A percentile compares a stretch with the other conserved stretches of the same genome.
phyloP scores from a whole-genome alignment of 2,888 invertebrate species.

The Seira sanloemensis region DNA sequence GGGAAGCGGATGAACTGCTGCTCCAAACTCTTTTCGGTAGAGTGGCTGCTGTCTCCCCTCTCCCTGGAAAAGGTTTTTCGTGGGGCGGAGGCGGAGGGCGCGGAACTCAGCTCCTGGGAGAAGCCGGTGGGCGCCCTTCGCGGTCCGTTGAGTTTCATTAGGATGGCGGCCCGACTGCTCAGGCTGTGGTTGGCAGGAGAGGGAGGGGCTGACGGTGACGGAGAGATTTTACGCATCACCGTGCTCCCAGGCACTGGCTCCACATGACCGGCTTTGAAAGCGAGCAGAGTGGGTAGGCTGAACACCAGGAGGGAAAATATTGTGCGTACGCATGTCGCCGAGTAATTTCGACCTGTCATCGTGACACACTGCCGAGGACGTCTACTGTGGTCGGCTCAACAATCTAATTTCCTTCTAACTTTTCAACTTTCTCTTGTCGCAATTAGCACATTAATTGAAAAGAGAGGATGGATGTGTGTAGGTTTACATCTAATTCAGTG shows the following conservation, averaged over 20 bases:
- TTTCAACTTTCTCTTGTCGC: too few relatives aligned
- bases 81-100: neutral
- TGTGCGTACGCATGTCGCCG: neutral
- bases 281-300: constrained; percentile 9
- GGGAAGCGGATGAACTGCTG: constrained; percentile 45
- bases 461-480: too few relatives aligned
- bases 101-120: constrained; percentile 10
- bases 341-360: too few relatives aligned
- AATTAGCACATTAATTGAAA: too few relatives aligned
- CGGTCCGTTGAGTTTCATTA: constrained; percentile 39
- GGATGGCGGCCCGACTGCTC: constrained; percentile 35
- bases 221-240: neutral
- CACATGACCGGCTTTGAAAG: constrained; percentile 56
- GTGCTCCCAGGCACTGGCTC: constrained; percentile 43
- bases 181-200: neutral
- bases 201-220: neutral
- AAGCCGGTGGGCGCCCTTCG: constrained; percentile 23
- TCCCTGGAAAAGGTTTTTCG: constrained; percentile 7
- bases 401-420: too few relatives aligned
- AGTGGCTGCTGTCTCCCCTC: constrained; percentile 35
- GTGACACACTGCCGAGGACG: too few relatives aligned
- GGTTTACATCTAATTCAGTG: too few relatives aligned
- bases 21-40: constrained; percentile 18
- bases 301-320: constrained; percentile 1
- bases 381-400: too few relatives aligned